phyloP scores from a whole-genome alignment of 1,140 invertebrate genomes.

The Heterodera schachtii region DNA sequence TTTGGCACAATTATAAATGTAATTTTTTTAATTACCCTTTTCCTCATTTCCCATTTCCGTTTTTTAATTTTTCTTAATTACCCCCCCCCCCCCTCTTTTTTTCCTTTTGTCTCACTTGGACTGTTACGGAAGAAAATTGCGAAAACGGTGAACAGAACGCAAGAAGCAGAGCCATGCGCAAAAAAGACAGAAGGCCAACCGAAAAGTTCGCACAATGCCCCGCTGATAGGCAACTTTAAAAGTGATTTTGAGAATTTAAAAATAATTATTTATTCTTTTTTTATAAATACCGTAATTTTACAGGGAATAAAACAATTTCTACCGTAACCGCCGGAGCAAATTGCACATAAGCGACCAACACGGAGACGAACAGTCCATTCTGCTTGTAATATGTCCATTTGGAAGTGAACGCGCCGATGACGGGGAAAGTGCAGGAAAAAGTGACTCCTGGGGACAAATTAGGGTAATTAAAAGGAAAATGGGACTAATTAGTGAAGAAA shows the following conservation, averaged over 20 bases:
- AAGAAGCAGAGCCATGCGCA: slow-evolving; percentile 49
- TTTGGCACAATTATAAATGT: slow-evolving; percentile 7
- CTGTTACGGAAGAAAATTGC: slow-evolving; percentile 60
- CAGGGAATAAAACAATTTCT: not conserved
- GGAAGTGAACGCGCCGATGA: slow-evolving; percentile 61
- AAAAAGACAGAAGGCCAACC: slow-evolving; percentile 64
- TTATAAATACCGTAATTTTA: not conserved
- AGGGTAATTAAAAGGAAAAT: not conserved
- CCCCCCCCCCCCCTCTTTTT: too few relatives aligned
- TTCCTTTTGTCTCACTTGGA: slow-evolving; percentile 36
- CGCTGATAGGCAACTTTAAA: slow-evolving; percentile 55
- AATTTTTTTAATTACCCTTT: slow-evolving; percentile 20
- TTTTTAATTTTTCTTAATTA: too few relatives aligned
- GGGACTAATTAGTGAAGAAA: not conserved
- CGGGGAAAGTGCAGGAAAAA: slow-evolving; percentile 58
- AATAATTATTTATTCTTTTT: not conserved
- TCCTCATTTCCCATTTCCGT: too few relatives aligned
- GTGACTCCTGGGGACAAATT: slow-evolving; percentile 43
- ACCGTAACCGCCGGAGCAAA: slow-evolving; percentile 56
- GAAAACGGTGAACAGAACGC: slow-evolving; percentile 55
- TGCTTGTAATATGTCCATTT: slow-evolving; percentile 64
- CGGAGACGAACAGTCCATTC: slow-evolving; percentile 59
- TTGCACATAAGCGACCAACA: slow-evolving; percentile 55
- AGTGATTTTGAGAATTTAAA: not conserved
- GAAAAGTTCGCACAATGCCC: slow-evolving; percentile 44